Evolutionary conservation across 1,140 invertebrate genomes (phyloP), one percentile per base, ranked within the genome.

Genomic region (Trichonephila clavata): DNA sequence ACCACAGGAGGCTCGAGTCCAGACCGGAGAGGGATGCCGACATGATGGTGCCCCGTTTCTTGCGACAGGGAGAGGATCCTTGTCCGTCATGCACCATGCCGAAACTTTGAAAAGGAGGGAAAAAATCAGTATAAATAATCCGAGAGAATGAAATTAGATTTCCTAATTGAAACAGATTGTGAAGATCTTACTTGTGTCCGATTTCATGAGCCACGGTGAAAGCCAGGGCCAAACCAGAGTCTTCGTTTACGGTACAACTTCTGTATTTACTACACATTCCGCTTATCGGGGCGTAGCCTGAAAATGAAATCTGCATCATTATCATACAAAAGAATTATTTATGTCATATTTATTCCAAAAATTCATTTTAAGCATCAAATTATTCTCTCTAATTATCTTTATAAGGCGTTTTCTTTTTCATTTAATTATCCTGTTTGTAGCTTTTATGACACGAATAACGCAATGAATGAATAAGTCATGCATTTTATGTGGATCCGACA

Each of bases 181-280:
- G 6, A 27, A 18, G 27, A 1, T 89, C 91, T 81, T 96, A 99
- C 98, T 98, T 98, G 96, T 99, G 98, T 90, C 98, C 98, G 94
- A 99, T 96, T 96, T 99, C 98, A 95, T 99, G 98, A 24, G 98
- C 98, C 94, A 99, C 98, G 27, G 98, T 99, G 95, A 98, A 98
- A 14, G 98, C 98, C 90, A 98, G 96, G 95, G 97, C 97, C 90
- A 99, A 97, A 77, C 98, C 98, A 95, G 98, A 98, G 96, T 98
- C 98, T 96, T 98, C 98, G 95, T 98, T 98, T 94, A 99, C 97
- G 94, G 97, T 98, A 96, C 98, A 99, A 94, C 97, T 98, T 71
- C 97, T 97, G 43, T 92, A 90, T 27, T 94, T 94, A 24, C 89
- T 93, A n/a, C 94, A 94, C 90, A 94, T 94, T 6, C 94, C 94